Evolutionary conservation across 2,888 invertebrate species (phyloP), one percentile per base, ranked within the genome.

Genomic region (Callosobruchus maculatus): DNA sequence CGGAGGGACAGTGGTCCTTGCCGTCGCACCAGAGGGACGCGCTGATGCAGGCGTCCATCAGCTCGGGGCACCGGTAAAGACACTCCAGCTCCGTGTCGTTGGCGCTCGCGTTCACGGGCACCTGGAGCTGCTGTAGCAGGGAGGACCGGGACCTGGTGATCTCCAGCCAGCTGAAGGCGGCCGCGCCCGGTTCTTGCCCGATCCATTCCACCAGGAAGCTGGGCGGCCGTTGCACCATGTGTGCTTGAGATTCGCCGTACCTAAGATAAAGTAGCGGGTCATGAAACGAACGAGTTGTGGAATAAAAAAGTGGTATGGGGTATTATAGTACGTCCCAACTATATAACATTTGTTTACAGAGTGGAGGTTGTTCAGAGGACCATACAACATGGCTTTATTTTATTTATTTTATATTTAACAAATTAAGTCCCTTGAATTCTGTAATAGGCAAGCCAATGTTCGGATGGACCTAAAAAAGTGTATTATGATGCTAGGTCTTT

Each of bases 101-200:
- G 75, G 88, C 88, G 83, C 88, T 82, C 0, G 88, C 84, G 79
- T 88, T 88, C 79, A 89, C 80, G 80, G 90, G 84, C 84, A 89
- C 86, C 76, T 89, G 89, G 67, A 90, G 83, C 85, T 91, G 91
- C 84, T 90, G 90, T 80, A 91, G 87, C 31, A 91, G 86, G 22
- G 92, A 90, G 66, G 91, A 90, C 78, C 91, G 89, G 71, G 91
- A 91, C 79, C 92, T 89, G 88, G 92, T 91, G 78, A 93, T 92
- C 84, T 93, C 93, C 84, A 95, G 89, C 95, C 95, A 95, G 74
- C 93, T 91, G 82, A 94, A 91, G n/a, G 92, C 91, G 71, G 94
- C 94, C 72, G 90, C 88, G 31, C 95, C 95, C n/a, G 92, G 88
- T 85, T 95, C 95, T 72, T 90, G 87, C 0, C 92, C 90, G 21